Conservation (phyloP, 92 coral and sea anemone species). For the Plumapathes pennacea region DNA sequence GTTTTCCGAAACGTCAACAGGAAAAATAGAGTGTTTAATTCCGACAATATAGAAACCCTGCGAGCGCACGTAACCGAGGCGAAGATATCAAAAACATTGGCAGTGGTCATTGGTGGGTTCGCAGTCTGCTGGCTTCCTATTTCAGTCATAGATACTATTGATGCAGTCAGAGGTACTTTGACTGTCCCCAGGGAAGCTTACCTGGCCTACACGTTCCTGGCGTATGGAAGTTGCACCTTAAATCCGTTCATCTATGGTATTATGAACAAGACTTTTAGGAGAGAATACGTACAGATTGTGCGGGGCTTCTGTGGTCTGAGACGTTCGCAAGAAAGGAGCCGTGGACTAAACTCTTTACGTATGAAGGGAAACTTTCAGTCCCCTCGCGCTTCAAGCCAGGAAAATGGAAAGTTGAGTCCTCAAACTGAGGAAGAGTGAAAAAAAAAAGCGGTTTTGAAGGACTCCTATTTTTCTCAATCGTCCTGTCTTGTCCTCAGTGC, state of each 20-base stretch:
- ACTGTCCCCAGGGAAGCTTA: slow-evolving; percentile 49
- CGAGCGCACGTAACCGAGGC: slow-evolving; percentile 60
- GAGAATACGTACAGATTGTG: slow-evolving; percentile 46
- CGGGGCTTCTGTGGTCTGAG: slow-evolving; percentile 1
- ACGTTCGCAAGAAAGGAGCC: too few relatives aligned
- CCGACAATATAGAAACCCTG: slow-evolving; percentile 12
- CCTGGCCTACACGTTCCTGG: slow-evolving; percentile 53
- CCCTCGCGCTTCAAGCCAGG: too few relatives aligned
- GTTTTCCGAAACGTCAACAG: slow-evolving; percentile 27
- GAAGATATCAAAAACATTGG: slow-evolving; percentile 67
- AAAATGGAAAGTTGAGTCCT: too few relatives aligned
- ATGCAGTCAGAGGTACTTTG: slow-evolving; percentile 40
- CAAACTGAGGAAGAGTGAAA: too few relatives aligned
- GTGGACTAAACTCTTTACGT: too few relatives aligned
- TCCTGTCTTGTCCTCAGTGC: too few relatives aligned
- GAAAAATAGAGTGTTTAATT: slow-evolving; percentile 22
- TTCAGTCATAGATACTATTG: slow-evolving; percentile 46
- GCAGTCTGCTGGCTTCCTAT: slow-evolving; percentile 71
- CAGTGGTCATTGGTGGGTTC: slow-evolving; percentile 59
- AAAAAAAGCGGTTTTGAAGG: too few relatives aligned
- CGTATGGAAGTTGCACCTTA: slow-evolving; percentile 45
- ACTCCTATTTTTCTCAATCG: too few relatives aligned
- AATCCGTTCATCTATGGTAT: slow-evolving; percentile 76
- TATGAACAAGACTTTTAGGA: slow-evolving; percentile 56
- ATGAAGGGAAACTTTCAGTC: too few relatives aligned